Base-by-base conservation (phyloP, 2,797 vertebrate genomes). In the Rhinatrema bivittatum region DNA sequence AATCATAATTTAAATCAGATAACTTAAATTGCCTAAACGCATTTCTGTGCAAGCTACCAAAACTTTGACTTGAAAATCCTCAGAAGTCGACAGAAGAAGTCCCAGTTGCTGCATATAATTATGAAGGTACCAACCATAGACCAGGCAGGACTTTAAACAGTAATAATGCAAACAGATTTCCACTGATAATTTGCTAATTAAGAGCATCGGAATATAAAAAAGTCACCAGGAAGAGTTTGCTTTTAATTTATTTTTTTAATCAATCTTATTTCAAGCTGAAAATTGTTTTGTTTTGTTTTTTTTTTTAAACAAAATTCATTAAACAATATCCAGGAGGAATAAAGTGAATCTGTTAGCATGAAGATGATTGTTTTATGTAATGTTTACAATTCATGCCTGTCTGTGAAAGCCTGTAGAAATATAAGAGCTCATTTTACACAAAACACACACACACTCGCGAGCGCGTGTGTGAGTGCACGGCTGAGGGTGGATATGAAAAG, bases 231-330 rank as follows among this genome's bases (percentile, higher is more conserved):
- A n/a, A 15, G 28, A 70, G 56, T 79, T 82, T 75, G 57, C 56
- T 77, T 78, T 78, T 72, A 50, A 78, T 77, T 79, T 76, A 20
- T 49, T 76, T 76, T n/a, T 70, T 66, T 68, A 76, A 77, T 74
- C 64, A 74, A 47, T 45, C 75, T 72, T 50, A 37, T 67, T 78
- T 74, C 68, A 78, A 78, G 81, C 67, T 79, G 68, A 78, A 73
- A 78, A 72, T 69, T 78, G 23, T 38, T 39, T 47, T 47, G n/a
- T n/a, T n/a, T 27, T 39, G 20, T 72, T 71, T 72, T 62, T 67
- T n/a, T 70, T 71, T n/a, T 72, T 60, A 68, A 50, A 44, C 16
- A 53, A 68, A 61, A 40, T 41, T 64, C 33, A 42, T 46, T 68
- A 68, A 60, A 61, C 52, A 42, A 56, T 55, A 74, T 53, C 43